Base-by-base conservation (phyloP, 2,113 vertebrate species). In the Tricholaema leucomelas region DNA sequence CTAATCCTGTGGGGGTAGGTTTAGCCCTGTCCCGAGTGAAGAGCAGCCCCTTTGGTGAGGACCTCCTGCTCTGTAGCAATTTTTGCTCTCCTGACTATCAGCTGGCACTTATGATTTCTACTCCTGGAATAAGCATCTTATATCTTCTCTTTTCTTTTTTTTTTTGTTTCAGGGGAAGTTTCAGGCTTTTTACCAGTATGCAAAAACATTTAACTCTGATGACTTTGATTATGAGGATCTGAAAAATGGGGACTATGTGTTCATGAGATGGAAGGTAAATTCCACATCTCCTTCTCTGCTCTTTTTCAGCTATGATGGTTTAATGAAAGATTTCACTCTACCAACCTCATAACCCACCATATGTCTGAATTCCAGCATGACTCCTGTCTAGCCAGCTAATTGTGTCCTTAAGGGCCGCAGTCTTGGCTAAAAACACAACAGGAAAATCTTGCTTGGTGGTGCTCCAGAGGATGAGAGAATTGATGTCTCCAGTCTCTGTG, bases 261-360 rank as follows among this genome's bases (percentile, higher is more conserved):
- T 99, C 97, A 99, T 99, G 99, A 98, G 99, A 81, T 99, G 99
- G 99, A 99, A 99, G 98, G 99, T 99, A 96, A 96, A 95, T 35
- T 61, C 28, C 7, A 3, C 27, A 1, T 80, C 73, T 75, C 7
- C 23, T 54, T 14, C 61, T 66, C 65, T 71, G 52, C 52, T 89
- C 50, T 72, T 63, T 72, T 63, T 74, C 44, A 80, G 35, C 67
- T 40, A 0, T 6, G 14, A 25, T 67, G 76, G 23, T 54, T 79
- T 88, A 44, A 76, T 85, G 75, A 87, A 66, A 75, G 55, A 23
- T 89, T 60, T 91, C 1, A 0, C 31, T 19, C 60, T 92, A 4
- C 81, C 42, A 80, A 56, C 59, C 78, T 70, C 4, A 5, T 76
- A 87, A 80, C 67, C 50, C 63, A 78, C 89, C 55, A 15, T 46